These are phyloP conservation scores for Hirudo medicinalis DNA, from an alignment of 1,140 invertebrate species.

Conservation along the genomic window DNA sequence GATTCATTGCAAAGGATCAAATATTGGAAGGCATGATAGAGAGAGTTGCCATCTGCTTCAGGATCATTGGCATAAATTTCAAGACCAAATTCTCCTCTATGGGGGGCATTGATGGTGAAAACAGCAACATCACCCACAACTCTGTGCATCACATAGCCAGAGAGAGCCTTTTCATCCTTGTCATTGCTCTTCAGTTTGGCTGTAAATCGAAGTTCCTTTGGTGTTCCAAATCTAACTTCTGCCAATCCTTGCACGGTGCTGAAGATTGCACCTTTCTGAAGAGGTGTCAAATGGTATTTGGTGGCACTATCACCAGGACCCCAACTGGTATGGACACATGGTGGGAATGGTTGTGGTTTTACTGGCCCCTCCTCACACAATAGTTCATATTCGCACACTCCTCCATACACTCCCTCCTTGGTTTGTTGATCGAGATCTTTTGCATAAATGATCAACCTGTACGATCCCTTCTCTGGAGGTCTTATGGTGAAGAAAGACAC, in stretches of 20 bases:
- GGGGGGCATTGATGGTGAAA: conserved; percentile 37
- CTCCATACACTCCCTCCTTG: conserved; percentile 39
- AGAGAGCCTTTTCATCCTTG: conserved; percentile 32
- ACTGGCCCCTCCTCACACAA: conserved; percentile 19
- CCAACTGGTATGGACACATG: conserved; percentile 39
- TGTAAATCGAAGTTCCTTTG: conserved; percentile 36
- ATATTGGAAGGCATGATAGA: conserved; percentile 39
- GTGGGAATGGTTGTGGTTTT: conserved; percentile 35
- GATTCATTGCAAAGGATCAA: conserved; percentile 36
- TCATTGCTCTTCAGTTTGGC: conserved; percentile 38
- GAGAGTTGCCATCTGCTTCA: conserved; percentile 34
- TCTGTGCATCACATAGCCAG: conserved; percentile 36
- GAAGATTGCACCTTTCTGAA: conserved; percentile 35
- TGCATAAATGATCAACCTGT: conserved; percentile 40
- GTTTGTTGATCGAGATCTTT: conserved; percentile 37
- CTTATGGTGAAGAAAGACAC: conserved; percentile 38
- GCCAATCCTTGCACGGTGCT: conserved; percentile 26
- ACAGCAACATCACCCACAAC: conserved; percentile 37
- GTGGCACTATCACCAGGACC: conserved; percentile 28
- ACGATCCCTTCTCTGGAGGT: conserved; percentile 35
- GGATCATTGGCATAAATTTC: conserved; percentile 42
- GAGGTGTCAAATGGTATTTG: conserved; percentile 33
- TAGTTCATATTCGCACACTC: conserved; percentile 41
- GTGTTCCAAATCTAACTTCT: conserved; percentile 27
- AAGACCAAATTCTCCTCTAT: conserved; percentile 38